Percentiles rank a stretch among this genome's conserved stretches.
Evolutionary conservation across 2,113 vertebrate genomes (phyloP).

Genomic region (Perca schrenkii): DNA sequence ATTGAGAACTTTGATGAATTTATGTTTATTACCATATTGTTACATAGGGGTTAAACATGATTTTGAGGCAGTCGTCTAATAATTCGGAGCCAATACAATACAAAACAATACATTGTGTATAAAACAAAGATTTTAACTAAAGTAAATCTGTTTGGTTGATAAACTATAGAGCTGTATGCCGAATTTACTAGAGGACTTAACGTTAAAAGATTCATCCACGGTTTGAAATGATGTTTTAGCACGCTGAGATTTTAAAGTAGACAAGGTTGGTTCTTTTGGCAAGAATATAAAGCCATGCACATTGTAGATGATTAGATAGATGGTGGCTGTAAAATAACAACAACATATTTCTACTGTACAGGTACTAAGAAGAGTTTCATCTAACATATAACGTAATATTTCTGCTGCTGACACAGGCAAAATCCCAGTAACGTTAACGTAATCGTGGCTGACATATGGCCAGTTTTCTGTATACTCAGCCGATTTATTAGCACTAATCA

Average conservation of each 20-base stretch:
- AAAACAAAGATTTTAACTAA: neutral
- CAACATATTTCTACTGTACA: too few species aligned
- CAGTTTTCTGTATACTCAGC: neutral
- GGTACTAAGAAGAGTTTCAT: neutral
- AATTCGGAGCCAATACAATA: neutral
- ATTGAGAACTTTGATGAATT: conserved; percentile 1
- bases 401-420: neutral
- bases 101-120: neutral
- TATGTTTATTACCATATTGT: neutral
- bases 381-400: neutral
- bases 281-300: neutral
- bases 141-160: neutral
- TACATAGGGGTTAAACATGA: neutral
- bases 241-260: rapidly evolving
- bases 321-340: neutral
- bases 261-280: neutral
- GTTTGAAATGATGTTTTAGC: neutral
- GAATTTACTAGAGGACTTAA: neutral
- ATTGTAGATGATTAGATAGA: neutral
- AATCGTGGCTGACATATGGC: conserved; percentile 23
- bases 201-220: neutral
- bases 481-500: neutral
- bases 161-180: neutral
- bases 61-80: neutral
- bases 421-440: neutral